Evolutionary conservation across 2,113 vertebrate species (phyloP).

Genomic region (Pterocles gutturalis): DNA sequence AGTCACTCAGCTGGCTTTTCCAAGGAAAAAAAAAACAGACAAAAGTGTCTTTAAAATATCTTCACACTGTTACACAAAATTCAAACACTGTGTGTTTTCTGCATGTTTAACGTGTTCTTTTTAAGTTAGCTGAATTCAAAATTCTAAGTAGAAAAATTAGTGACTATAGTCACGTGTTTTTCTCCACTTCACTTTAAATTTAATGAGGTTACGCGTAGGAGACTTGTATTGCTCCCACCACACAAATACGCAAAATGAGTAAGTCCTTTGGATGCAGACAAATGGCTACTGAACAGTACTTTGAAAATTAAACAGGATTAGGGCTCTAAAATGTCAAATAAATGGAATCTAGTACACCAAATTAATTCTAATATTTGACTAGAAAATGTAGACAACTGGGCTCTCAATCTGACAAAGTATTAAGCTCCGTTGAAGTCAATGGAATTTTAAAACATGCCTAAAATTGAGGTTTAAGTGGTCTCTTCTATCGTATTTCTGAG

Average conservation of each 20-base stretch:
- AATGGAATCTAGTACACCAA: neutral
- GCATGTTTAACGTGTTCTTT: neutral
- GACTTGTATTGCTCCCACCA: neutral
- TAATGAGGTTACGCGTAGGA: neutral
- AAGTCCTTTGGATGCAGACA: neutral
- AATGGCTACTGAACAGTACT: neutral
- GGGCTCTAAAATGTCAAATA: neutral
- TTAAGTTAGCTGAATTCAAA: neutral
- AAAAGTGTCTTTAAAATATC: neutral
- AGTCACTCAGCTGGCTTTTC: neutral
- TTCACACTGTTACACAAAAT: neutral
- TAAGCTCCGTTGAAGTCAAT: neutral
- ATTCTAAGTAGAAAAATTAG: neutral
- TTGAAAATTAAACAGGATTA: neutral
- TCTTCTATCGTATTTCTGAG: neutral
- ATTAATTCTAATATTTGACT: neutral
- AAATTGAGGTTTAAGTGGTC: neutral
- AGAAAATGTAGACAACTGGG: neutral
- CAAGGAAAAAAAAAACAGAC: neutral
- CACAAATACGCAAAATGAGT: neutral
- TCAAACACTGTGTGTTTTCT: neutral
- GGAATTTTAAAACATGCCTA: neutral
- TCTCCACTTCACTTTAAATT: neutral
- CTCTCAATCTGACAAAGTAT: neutral
- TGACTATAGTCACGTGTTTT: fast-evolving